Percentiles rank a stretch among this genome's conserved stretches.
Evolutionary conservation across 2,113 vertebrate genomes (phyloP).

Genomic region (Nibea albiflora): DNA sequence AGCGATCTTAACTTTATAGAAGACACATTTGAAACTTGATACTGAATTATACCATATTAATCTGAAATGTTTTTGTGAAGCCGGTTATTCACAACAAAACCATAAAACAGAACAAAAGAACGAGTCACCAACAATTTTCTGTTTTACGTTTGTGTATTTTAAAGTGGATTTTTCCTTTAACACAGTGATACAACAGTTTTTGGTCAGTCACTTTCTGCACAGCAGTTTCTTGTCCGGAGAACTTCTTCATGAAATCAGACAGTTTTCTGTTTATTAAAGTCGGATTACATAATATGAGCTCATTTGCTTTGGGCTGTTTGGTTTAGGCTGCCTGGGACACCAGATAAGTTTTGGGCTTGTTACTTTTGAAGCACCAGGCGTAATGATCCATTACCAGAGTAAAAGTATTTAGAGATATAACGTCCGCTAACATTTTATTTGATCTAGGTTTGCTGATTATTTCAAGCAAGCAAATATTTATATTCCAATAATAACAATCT

Average conservation of each 20-base stretch:
- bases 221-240: background rate
- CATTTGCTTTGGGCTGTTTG: slow-evolving; percentile 23
- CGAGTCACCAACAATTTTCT: background rate
- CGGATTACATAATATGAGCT: slow-evolving; percentile 13
- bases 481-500: slow-evolving; percentile 75
- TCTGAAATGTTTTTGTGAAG: background rate
- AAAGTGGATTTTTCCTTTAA: slow-evolving; percentile 47
- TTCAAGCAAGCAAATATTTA: slow-evolving; percentile 70
- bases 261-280: background rate
- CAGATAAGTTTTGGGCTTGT: slow-evolving; percentile 20
- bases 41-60: background rate
- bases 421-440: slow-evolving; percentile 6
- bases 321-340: slow-evolving; percentile 1
- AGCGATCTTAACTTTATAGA: too few relatives aligned
- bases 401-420: slow-evolving; percentile 21
- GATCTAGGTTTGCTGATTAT: slow-evolving; percentile 39
- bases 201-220: slow-evolving; percentile 29
- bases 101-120: background rate
- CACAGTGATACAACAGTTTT: background rate
- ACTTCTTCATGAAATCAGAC: slow-evolving; percentile 12
- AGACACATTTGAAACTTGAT: background rate
- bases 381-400: background rate
- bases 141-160: background rate
- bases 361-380: slow-evolving; percentile 15
- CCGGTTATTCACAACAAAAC: background rate